A percentile compares a stretch with the other conserved stretches of the same genome.
Evolutionary conservation across 2,113 vertebrate genomes (phyloP).

Genomic region (Dolichotis patagonum): DNA sequence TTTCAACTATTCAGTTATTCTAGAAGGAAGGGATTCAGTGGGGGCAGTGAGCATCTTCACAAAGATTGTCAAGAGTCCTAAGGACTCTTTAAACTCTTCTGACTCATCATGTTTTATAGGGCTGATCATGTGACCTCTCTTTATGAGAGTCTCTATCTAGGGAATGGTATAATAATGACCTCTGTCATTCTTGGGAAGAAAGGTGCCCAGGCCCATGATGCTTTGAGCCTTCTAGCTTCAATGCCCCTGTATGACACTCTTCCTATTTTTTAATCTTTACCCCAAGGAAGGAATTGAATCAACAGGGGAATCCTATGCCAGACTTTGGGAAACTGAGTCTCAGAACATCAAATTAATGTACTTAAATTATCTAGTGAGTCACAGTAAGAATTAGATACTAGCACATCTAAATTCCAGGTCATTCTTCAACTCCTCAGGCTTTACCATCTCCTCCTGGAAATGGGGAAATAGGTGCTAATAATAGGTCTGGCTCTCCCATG

Average conservation of each 20-base stretch:
- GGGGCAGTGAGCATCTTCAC: constrained; percentile 57
- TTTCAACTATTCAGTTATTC: constrained; percentile 57
- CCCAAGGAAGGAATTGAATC: constrained; percentile 55
- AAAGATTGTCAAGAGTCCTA: constrained; percentile 58
- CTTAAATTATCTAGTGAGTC: constrained; percentile 61
- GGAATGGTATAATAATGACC: constrained; percentile 68
- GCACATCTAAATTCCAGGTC: constrained; percentile 57
- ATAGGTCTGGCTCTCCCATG: constrained; percentile 3
- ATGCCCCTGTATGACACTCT: constrained; percentile 18
- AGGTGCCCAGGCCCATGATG: constrained; percentile 55
- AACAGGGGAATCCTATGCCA: constrained; percentile 25
- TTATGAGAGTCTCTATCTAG: constrained; percentile 67
- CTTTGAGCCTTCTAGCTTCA: background rate
- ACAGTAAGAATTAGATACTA: constrained; percentile 46
- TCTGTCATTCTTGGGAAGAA: constrained; percentile 60
- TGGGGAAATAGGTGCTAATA: constrained; percentile 65
- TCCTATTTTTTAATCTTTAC: constrained; percentile 55
- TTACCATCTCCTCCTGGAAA: constrained; percentile 28
- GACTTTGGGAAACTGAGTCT: constrained; percentile 63
- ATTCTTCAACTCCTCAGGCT: constrained; percentile 61
- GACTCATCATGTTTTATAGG: constrained; percentile 69
- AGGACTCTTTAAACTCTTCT: constrained; percentile 70
- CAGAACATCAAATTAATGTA: background rate
- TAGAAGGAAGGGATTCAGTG: constrained; percentile 55
- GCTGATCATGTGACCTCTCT: constrained; percentile 56